These are phyloP conservation scores for Nesospiza acunhae DNA, from an alignment of 2,113 vertebrate species.

Conservation along the genomic window DNA sequence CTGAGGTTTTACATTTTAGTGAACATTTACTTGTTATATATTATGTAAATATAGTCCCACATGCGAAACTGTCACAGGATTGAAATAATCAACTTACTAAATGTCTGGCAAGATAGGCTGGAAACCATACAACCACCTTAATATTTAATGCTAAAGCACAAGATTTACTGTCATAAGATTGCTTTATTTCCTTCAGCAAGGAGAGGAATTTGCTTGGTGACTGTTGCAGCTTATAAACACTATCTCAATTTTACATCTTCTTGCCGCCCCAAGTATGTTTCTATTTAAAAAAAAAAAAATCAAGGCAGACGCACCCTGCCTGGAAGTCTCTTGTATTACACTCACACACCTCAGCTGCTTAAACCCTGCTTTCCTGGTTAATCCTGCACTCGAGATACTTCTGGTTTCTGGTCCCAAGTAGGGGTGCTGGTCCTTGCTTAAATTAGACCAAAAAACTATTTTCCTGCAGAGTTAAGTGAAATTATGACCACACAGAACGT, in stretches of 20 bases:
- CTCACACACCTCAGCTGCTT: background rate
- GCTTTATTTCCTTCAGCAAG: background rate
- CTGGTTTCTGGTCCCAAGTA: background rate
- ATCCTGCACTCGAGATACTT: background rate
- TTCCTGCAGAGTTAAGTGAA: background rate
- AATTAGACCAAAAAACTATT: background rate
- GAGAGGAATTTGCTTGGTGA: background rate
- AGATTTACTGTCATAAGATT: background rate
- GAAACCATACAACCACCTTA: background rate
- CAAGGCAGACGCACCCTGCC: background rate
- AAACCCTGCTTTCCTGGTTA: background rate
- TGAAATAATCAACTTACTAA: constrained; percentile 1
- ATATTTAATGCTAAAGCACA: background rate
- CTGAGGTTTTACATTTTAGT: background rate
- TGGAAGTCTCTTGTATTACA: background rate
- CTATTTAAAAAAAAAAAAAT: background rate
- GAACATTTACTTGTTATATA: background rate
- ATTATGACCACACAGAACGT: background rate
- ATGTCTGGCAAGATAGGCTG: background rate
- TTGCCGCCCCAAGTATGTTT: background rate
- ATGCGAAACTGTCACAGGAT: background rate
- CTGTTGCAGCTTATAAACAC: background rate
- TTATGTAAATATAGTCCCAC: background rate
- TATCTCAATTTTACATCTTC: background rate
- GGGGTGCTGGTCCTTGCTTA: background rate